Evolutionary conservation across 2,797 vertebrate species (phyloP).

Genomic region (Sebastes cheni): DNA sequence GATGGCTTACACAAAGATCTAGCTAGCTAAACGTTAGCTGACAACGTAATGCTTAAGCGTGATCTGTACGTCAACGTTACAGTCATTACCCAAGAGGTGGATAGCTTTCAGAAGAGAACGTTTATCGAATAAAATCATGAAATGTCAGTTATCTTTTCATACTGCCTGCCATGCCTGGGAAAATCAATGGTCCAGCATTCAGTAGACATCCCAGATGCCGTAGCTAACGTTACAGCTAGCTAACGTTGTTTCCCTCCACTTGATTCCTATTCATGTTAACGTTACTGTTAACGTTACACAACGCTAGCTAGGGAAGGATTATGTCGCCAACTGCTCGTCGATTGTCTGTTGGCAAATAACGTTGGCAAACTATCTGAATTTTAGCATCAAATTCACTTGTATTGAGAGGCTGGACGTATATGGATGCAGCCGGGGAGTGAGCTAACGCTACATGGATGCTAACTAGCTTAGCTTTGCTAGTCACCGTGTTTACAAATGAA

Average conservation of each 20-base stretch:
- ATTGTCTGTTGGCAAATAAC: background rate
- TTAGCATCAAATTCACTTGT: background rate
- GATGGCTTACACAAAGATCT: too few relatives aligned
- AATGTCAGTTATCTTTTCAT: background rate
- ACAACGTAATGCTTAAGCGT: background rate
- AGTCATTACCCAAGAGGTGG: fast-evolving
- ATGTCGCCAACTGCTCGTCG: background rate
- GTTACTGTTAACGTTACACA: background rate
- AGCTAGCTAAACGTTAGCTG: background rate
- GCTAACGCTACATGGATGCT: constrained; percentile 19
- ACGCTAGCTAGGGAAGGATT: fast-evolving
- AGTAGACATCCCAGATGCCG: background rate
- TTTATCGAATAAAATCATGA: background rate
- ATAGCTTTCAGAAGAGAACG: fast-evolving
- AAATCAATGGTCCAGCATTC: background rate
- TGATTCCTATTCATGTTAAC: background rate
- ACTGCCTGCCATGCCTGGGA: fast-evolving
- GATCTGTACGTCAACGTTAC: background rate
- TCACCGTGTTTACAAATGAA: constrained; percentile 68
- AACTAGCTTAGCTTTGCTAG: constrained; percentile 50
- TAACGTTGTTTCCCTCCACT: constrained; percentile 64
- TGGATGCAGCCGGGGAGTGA: background rate
- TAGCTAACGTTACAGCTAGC: constrained; percentile 11
- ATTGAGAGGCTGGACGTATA: background rate
- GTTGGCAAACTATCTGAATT: fast-evolving